phyloP scores from a whole-genome alignment of 23 tunicate genomes.

The Halocynthia aurantium region DNA sequence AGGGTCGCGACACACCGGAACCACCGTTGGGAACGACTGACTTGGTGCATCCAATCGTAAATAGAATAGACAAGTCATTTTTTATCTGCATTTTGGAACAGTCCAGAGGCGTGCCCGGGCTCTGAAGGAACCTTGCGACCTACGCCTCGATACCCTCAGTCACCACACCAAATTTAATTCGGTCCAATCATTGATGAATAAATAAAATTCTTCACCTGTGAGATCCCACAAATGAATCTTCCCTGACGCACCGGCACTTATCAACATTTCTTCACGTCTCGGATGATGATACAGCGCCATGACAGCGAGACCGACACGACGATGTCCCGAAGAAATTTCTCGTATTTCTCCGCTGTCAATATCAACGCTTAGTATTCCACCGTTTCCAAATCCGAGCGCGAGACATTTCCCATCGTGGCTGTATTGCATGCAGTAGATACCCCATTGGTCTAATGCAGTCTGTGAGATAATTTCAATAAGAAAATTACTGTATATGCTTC shows the following conservation, averaged over 20 bases:
- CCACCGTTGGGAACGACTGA: too few relatives aligned
- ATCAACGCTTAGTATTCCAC: constrained; percentile 31
- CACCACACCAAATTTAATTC: too few relatives aligned
- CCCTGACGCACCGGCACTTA: constrained; percentile 55
- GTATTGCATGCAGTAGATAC: constrained; percentile 50
- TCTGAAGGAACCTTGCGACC: too few relatives aligned
- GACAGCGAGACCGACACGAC: constrained; percentile 30
- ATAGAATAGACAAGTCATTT: too few relatives aligned
- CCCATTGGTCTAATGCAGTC: constrained; percentile 30
- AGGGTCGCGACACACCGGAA: too few relatives aligned
- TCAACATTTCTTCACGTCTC: constrained; percentile 3
- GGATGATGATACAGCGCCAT: constrained; percentile 41
- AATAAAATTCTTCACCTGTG: neutral
- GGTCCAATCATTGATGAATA: too few relatives aligned
- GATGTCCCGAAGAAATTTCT: constrained; percentile 39
- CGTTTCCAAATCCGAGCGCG: constrained; percentile 91
- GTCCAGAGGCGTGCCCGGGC: too few relatives aligned
- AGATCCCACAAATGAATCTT: constrained; percentile 35
- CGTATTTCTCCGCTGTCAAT: neutral
- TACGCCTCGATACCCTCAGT: too few relatives aligned
- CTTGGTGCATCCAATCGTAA: too few relatives aligned
- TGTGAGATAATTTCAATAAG: too few relatives aligned
- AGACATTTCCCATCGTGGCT: constrained; percentile 36
- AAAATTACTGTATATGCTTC: too few relatives aligned
- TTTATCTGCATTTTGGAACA: too few relatives aligned